phyloP scores from a whole-genome alignment of 2,113 vertebrate genomes.

The Spermophilus dauricus region DNA sequence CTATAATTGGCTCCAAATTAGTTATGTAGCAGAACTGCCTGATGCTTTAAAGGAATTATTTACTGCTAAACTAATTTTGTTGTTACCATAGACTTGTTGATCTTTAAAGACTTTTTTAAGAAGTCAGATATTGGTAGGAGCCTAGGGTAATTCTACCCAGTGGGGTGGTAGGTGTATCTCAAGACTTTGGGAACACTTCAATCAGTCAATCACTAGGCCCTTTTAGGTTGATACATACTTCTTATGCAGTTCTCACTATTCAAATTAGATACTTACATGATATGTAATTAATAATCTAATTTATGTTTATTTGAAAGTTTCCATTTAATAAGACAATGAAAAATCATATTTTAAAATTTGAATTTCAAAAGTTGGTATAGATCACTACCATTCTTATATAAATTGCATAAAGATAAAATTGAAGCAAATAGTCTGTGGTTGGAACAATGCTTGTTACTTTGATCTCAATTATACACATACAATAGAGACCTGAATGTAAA shows the following conservation, averaged over 20 bases:
- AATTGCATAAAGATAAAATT: conserved; percentile 49
- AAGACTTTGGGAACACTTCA: neutral
- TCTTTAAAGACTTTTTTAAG: neutral
- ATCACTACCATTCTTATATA: neutral
- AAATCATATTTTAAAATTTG: neutral
- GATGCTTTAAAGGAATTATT: conserved; percentile 40
- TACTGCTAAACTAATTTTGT: conserved; percentile 35
- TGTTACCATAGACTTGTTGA: conserved; percentile 23
- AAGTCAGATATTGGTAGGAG: neutral
- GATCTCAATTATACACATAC: neutral
- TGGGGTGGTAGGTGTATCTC: neutral
- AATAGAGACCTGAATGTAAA: neutral
- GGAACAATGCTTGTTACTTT: neutral
- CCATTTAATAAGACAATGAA: conserved; percentile 41
- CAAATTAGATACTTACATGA: neutral
- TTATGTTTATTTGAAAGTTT: conserved; percentile 26
- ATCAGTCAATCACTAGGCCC: neutral
- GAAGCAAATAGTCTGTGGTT: neutral
- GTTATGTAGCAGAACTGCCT: neutral
- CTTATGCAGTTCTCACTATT: neutral
- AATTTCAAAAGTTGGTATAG: conserved; percentile 32
- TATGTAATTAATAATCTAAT: neutral
- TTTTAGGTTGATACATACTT: neutral
- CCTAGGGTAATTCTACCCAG: neutral
- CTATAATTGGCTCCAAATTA: neutral